These are phyloP conservation scores for Amphiprion percula DNA, from an alignment of 2,113 vertebrate genomes.

Conservation along the genomic window DNA sequence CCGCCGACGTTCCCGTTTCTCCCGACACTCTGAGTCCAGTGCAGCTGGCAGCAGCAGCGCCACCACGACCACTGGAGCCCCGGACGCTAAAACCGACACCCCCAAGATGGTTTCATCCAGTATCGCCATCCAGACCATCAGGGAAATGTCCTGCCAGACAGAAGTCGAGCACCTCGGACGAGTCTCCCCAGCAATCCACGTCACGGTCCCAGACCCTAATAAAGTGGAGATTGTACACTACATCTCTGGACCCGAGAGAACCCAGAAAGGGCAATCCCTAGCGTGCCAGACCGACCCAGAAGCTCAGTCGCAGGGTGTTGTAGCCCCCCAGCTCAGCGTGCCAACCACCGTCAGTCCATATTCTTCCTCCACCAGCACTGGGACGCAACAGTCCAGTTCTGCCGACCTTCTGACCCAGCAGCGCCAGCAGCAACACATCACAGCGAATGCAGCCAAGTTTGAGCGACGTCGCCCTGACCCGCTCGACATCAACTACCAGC, in stretches of 20 bases:
- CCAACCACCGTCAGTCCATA: conserved; percentile 93
- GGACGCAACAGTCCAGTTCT: conserved; percentile 88
- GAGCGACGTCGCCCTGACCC: conserved; percentile 95
- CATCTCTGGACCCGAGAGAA: conserved; percentile 97
- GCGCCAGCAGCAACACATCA: conserved; percentile 84
- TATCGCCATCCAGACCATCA: conserved; percentile 94
- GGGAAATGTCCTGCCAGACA: conserved; percentile 82
- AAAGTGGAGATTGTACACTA: conserved; percentile 96
- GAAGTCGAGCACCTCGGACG: conserved; percentile 86
- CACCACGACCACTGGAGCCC: conserved; percentile 15
- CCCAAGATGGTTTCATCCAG: conserved; percentile 87
- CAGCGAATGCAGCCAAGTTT: conserved; percentile 87
- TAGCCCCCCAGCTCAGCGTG: conserved; percentile 91
- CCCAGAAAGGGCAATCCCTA: conserved; percentile 92
- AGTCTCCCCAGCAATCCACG: conserved; percentile 95
- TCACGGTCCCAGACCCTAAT: conserved; percentile 91
- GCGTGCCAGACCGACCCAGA: conserved; percentile 97
- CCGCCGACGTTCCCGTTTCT: conserved; percentile 90
- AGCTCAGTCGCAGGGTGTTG: conserved; percentile 89
- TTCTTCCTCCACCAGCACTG: conserved; percentile 86
- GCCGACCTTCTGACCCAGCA: conserved; percentile 83
- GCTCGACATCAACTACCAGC: conserved; percentile 95
- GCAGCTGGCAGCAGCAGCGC: conserved; percentile 29
- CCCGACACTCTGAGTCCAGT: conserved; percentile 89
- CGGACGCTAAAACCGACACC: conserved; percentile 86